Evolutionary conservation across 2,113 vertebrate genomes (phyloP).

Genomic region (Zeus faber): DNA sequence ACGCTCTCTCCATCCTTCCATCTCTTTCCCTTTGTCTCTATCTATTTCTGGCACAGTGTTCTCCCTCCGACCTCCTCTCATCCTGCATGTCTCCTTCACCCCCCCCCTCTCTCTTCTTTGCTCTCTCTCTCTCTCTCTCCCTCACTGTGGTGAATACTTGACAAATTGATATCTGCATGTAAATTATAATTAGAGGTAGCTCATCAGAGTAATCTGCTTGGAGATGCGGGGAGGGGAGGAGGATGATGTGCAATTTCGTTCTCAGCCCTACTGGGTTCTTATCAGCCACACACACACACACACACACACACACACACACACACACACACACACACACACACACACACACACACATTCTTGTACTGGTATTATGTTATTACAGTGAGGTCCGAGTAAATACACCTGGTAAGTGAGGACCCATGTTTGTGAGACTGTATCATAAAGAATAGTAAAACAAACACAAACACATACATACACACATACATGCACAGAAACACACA

Average conservation of each 20-base stretch:
- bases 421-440: no score
- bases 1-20: no score
- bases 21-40: no score
- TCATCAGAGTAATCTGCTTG: constrained; percentile 10
- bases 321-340: neutral
- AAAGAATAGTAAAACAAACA: no score
- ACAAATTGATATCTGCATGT: constrained; percentile 19
- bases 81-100: constrained; percentile 1
- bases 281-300: neutral
- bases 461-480: neutral
- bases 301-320: constrained; percentile 1
- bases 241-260: neutral
- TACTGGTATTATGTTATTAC: no score
- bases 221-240: neutral
- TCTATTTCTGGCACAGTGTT: no score
- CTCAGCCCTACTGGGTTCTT: neutral
- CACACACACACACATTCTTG: no score
- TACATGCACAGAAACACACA: neutral
- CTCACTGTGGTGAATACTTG: neutral
- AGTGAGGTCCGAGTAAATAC: no score
- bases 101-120: constrained; percentile 1
- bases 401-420: no score
- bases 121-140: neutral
- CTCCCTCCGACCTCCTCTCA: no score
- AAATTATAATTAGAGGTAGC: constrained; percentile 19